Conservation (phyloP, 1,140 invertebrate genomes). For the Battus philenor region DNA sequence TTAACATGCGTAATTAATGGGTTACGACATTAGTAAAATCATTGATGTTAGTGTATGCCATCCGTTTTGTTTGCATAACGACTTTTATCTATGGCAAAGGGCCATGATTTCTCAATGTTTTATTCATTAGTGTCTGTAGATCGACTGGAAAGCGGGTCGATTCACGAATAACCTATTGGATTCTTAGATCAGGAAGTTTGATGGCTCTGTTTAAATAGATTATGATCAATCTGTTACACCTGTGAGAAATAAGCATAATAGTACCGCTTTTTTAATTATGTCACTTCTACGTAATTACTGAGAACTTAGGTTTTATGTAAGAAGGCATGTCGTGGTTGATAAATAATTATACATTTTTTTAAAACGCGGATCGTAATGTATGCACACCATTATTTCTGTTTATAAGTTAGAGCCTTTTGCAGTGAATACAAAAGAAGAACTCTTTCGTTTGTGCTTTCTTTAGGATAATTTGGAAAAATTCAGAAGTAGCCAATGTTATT, state of each 20-base stretch:
- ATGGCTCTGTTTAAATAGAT: constrained; percentile 2
- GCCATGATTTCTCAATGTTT: constrained; percentile 10
- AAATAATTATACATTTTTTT: too few relatives aligned
- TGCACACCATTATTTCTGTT: too few relatives aligned
- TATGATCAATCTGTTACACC: background rate
- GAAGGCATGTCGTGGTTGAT: too few relatives aligned
- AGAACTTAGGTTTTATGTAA: background rate
- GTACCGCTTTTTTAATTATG: background rate
- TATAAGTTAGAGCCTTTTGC: too few relatives aligned
- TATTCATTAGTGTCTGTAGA: constrained; percentile 1
- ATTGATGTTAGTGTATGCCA: too few relatives aligned
- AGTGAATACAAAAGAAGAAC: too few relatives aligned
- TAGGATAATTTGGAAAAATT: too few relatives aligned
- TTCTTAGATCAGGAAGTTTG: constrained; percentile 11
- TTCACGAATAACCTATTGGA: constrained; percentile 4
- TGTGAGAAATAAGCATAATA: background rate
- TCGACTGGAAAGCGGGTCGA: constrained; percentile 3
- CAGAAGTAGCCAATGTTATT: too few relatives aligned
- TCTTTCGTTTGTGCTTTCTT: too few relatives aligned
- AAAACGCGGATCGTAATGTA: too few relatives aligned
- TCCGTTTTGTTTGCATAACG: constrained; percentile 9
- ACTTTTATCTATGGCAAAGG: constrained; percentile 5
- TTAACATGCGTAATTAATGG: too few relatives aligned
- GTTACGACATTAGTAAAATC: too few relatives aligned
- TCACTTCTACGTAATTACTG: background rate